Evolutionary conservation across 2,888 invertebrate genomes (phyloP), one percentile per base, ranked within the genome.

Genomic region (Mactromeris polynyma): DNA sequence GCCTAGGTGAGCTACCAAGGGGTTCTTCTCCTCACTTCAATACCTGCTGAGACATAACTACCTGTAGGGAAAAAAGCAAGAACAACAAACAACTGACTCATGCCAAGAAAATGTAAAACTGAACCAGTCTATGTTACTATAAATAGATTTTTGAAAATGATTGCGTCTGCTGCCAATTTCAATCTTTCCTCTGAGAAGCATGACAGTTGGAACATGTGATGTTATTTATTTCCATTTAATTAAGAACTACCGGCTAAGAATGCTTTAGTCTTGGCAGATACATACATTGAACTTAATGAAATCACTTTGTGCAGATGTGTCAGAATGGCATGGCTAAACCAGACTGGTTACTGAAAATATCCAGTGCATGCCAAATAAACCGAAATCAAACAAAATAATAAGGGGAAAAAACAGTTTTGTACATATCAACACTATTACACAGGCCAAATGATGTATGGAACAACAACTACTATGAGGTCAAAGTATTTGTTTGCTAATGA

Each of bases 21-120:
- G 6, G 21, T n/a, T 21, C 21, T 42, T 6, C n/a, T n/a, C n/a
- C n/a, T n/a, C n/a, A n/a, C n/a, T n/a, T n/a, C n/a, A 40, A 42
- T 42, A 79, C n/a, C 79, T 51, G 79, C 7, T 26, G 17, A 81
- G 69, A 69, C 0, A 83, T 33, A 42, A 38, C 73, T 46, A 83
- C 83, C 69, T 69, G 83, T 73, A 42, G 42, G 31, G 31, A 33
- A 36, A 36, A 2, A 14, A 36, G 33, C 73, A 73, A 73, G 17
- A 73, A 36, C 36, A 73, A 73, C 73, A 78, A 84, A 84, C 77
- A n/a, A 26, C 84, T 84, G 84, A 84, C 77, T 84, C 84, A 84
- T 84, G 33, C 84, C 51, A 51, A 42, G 33, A 84, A 77, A 54
- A 84, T 77, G 84, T 38, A 73, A n/a, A 82, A 69, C n/a, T 64